Conservation (phyloP, 2,113 vertebrate species). For the Cercopithecus mona region DNA sequence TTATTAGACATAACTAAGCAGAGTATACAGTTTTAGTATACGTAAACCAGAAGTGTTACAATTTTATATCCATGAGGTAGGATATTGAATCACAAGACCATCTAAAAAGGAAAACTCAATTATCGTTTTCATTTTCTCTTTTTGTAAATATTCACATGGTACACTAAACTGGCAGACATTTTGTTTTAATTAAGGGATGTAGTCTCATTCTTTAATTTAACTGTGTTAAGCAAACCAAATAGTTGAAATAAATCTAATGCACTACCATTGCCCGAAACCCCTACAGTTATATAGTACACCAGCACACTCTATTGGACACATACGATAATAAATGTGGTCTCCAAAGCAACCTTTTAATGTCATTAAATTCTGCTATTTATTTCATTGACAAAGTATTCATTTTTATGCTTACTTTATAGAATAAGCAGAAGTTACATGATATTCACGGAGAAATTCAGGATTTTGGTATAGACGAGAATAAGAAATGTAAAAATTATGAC, state of each 20-base stretch:
- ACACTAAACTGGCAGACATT: neutral
- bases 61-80: neutral
- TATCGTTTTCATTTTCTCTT: neutral
- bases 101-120: neutral
- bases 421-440: neutral
- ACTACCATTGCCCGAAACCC: accelerated
- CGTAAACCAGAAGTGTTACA: neutral
- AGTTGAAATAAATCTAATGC: neutral
- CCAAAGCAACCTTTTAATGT: neutral
- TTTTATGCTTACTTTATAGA: neutral
- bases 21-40: neutral
- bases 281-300: slow-evolving; percentile 36
- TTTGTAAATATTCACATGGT: neutral
- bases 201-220: neutral
- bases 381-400: neutral
- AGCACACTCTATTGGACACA: slow-evolving; percentile 75
- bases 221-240: neutral
- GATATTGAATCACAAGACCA: neutral
- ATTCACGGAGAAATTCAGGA: neutral
- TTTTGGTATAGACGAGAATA: neutral
- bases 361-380: neutral
- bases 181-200: neutral
- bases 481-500: neutral
- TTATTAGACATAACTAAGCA: neutral
- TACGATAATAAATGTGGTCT: neutral